phyloP scores from a whole-genome alignment of 2,113 vertebrate genomes.

The Zingel zingel region DNA sequence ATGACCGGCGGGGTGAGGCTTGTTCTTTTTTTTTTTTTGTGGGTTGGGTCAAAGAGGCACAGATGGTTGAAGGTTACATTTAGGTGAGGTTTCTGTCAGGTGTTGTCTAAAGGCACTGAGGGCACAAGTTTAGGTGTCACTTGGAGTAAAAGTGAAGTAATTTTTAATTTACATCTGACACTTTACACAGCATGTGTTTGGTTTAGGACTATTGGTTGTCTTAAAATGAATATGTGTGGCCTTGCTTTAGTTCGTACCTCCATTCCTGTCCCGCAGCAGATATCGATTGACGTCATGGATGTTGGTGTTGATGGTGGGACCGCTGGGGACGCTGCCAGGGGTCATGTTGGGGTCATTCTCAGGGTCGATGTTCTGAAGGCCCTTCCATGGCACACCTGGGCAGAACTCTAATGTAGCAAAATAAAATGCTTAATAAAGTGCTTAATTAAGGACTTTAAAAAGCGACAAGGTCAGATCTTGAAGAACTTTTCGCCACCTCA shows the following conservation, averaged over 20 bases:
- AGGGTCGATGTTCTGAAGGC: conserved; percentile 98
- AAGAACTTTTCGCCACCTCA: background rate
- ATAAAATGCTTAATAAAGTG: background rate
- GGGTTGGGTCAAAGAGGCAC: conserved; percentile 28
- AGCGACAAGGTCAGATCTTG: background rate
- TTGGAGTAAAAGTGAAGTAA: background rate
- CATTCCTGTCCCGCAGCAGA: conserved; percentile 93
- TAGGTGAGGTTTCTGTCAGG: background rate
- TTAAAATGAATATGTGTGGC: background rate
- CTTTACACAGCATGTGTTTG: background rate
- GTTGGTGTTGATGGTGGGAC: conserved; percentile 98
- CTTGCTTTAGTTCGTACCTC: conserved; percentile 84
- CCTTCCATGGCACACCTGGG: conserved; percentile 99
- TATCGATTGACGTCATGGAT: conserved; percentile 99
- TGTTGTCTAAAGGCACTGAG: conserved; percentile 9
- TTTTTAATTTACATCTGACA: background rate
- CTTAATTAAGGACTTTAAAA: background rate
- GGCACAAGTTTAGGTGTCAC: conserved; percentile 10
- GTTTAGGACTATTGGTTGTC: background rate
- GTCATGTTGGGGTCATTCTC: conserved; percentile 99
- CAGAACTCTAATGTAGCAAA: conserved; percentile 91
- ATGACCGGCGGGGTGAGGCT: conserved; percentile 14
- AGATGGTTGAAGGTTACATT: conserved; percentile 8
- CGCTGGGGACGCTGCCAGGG: conserved; percentile 96
- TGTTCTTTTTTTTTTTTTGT: conserved; percentile 17